phyloP scores from a whole-genome alignment of 2,888 invertebrate genomes.

The Colletes collaris region DNA sequence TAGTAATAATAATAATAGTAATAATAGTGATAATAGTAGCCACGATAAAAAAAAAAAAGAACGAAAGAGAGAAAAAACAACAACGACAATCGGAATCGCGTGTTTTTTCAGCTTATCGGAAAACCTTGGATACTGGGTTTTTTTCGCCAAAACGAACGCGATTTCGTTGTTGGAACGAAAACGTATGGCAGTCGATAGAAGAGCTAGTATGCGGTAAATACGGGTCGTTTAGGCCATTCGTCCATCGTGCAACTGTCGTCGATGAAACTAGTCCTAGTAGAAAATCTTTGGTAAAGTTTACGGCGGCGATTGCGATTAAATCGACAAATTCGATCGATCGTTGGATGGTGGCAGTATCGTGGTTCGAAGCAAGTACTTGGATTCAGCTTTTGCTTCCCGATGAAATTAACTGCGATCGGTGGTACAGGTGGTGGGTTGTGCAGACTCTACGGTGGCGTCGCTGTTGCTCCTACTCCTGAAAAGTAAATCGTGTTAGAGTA shows the following conservation, averaged over 20 bases:
- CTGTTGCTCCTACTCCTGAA: slow-evolving; percentile 66
- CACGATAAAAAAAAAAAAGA: neutral
- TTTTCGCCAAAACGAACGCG: neutral
- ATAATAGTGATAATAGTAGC: neutral
- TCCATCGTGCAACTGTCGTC: too few relatives aligned
- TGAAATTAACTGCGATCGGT: neutral
- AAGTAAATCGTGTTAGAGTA: neutral
- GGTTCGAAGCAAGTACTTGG: neutral
- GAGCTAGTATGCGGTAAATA: too few relatives aligned
- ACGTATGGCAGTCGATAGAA: too few relatives aligned
- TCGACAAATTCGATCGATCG: too few relatives aligned
- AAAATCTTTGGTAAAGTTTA: too few relatives aligned
- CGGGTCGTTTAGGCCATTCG: too few relatives aligned
- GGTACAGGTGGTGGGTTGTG: neutral
- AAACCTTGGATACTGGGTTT: neutral
- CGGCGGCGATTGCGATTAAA: too few relatives aligned
- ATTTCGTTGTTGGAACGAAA: too few relatives aligned
- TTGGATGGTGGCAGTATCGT: neutral
- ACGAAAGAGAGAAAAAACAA: slow-evolving; percentile 5
- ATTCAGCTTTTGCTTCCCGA: neutral
- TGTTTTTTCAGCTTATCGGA: neutral
- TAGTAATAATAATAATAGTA: neutral
- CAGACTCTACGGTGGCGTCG: neutral
- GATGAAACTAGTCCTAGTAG: too few relatives aligned
- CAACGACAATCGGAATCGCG: neutral